phyloP scores from a whole-genome alignment of 2,113 vertebrate species.

The Tapirus terrestris region DNA sequence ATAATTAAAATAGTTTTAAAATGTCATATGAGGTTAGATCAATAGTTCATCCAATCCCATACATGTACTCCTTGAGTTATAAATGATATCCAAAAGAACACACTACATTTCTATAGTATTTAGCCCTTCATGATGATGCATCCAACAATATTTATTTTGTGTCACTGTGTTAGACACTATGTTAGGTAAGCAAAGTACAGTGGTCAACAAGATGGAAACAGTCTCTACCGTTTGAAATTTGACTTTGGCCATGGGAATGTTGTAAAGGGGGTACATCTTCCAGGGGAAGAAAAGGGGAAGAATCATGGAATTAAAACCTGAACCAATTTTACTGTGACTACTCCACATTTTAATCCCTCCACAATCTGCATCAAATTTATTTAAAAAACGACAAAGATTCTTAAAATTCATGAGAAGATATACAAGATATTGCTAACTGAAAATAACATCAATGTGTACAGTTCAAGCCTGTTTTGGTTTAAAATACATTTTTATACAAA shows the following conservation, averaged over 20 bases:
- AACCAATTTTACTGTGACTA: background rate
- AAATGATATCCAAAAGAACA: background rate
- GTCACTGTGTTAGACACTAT: background rate
- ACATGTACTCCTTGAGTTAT: background rate
- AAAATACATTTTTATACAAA: conserved; percentile 25
- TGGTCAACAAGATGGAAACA: background rate
- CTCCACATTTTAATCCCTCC: background rate
- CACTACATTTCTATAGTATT: background rate
- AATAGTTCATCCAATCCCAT: background rate
- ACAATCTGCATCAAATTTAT: background rate
- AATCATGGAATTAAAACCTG: background rate
- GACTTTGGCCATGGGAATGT: background rate
- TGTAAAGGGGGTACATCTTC: background rate
- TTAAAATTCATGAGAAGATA: conserved; percentile 34
- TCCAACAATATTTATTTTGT: background rate
- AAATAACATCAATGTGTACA: background rate
- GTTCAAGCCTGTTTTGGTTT: background rate
- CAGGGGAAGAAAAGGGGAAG: background rate
- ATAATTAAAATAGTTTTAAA: background rate
- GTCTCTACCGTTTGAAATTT: background rate
- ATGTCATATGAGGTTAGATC: background rate
- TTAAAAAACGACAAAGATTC: background rate
- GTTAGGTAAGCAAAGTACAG: background rate
- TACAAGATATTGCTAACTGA: background rate
- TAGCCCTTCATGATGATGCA: background rate